These are phyloP conservation scores for Lepidonotus clava DNA, from an alignment of 2,888 invertebrate species.

Conservation along the genomic window DNA sequence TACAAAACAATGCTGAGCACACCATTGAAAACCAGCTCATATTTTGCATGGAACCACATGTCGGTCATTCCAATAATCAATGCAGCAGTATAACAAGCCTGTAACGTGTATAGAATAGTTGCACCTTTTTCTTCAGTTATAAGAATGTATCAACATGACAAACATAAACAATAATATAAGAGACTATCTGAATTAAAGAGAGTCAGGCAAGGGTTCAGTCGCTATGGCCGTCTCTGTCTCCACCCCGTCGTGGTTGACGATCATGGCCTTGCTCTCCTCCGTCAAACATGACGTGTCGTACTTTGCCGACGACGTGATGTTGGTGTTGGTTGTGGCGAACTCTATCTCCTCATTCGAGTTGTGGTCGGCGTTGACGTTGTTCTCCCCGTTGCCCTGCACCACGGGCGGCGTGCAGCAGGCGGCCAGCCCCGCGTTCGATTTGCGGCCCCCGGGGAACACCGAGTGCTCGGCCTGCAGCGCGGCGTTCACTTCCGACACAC, in stretches of 20 bases:
- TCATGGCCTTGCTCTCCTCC: conserved; percentile 32
- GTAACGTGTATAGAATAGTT: too few species aligned
- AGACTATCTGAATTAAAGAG: conserved; percentile 8
- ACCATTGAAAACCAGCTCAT: too few species aligned
- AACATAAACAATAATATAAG: neutral
- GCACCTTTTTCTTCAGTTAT: neutral
- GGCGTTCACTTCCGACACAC: conserved; percentile 69
- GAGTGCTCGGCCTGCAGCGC: conserved; percentile 71
- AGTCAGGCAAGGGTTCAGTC: neutral
- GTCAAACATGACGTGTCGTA: neutral
- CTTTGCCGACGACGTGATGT: conserved; percentile 29
- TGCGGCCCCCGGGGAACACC: conserved; percentile 59
- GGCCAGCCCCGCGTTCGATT: neutral
- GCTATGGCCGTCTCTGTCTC: conserved; percentile 41
- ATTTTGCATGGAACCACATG: too few species aligned
- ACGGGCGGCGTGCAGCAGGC: neutral
- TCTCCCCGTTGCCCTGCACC: conserved; percentile 22
- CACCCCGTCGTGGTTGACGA: conserved; percentile 46
- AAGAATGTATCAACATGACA: neutral
- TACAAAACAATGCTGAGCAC: too few species aligned
- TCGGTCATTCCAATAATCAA: too few species aligned
- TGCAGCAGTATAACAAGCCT: neutral
- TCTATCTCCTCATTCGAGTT: conserved; percentile 41
- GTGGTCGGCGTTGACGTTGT: neutral
- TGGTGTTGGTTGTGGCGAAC: conserved; percentile 39